Conservation (phyloP, 2,113 vertebrate species). For the Cynopterus brachyotis region DNA sequence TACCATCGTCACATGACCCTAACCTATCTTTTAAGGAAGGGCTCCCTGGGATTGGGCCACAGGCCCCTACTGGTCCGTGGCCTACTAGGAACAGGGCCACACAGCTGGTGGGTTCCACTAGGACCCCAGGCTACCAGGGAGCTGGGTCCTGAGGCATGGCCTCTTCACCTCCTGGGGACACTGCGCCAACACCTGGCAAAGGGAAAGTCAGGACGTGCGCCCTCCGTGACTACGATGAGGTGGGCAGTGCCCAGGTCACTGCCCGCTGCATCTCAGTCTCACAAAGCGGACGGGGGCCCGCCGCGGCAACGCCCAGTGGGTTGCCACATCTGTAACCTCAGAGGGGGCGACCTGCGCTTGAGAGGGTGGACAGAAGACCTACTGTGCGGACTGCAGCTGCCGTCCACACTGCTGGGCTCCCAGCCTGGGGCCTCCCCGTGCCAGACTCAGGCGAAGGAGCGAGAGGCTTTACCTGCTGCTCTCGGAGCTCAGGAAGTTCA, state of each 20-base stretch:
- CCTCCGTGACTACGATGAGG: neutral
- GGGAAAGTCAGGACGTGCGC: too few species aligned
- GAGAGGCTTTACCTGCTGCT: conserved; percentile 84
- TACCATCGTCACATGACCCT: neutral
- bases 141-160: neutral
- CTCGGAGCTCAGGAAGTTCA: conserved; percentile 92
- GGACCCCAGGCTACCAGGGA: neutral
- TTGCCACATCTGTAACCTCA: neutral
- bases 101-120: neutral
- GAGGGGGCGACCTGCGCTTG: fast-evolving
- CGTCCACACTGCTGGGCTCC: neutral
- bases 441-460: neutral
- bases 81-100: too few species aligned
- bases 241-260: neutral
- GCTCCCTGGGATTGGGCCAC: too few species aligned
- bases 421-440: neutral
- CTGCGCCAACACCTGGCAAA: neutral
- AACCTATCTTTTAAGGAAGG: neutral
- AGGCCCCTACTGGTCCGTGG: too few species aligned
- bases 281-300: neutral
- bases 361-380: neutral
- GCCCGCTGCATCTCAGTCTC: neutral
- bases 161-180: neutral
- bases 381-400: neutral
- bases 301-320: neutral